Percentiles rank a stretch among this genome's conserved stretches.
Evolutionary conservation across 2,888 invertebrate genomes (phyloP).

Genomic region (Cryptus armator): DNA sequence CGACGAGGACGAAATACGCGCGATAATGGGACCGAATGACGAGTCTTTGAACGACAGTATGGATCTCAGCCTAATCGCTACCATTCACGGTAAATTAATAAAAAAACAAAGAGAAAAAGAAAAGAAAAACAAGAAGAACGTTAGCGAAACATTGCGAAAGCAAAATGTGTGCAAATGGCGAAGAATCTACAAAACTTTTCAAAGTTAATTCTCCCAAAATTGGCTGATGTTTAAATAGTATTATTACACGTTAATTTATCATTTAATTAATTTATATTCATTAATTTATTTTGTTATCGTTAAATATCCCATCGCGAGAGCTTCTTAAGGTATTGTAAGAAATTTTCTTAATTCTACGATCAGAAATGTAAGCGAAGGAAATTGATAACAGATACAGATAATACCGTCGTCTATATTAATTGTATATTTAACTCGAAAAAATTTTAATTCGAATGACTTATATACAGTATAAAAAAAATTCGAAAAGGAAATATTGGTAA

Average conservation of each 20-base stretch:
- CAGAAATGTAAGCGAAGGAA: too few relatives aligned
- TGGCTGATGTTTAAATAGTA: background rate
- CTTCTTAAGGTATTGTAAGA: background rate
- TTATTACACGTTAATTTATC: background rate
- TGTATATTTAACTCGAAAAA: background rate
- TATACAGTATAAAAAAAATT: background rate
- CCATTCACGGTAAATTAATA: slow-evolving; percentile 84
- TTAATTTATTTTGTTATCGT: background rate
- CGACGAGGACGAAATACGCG: slow-evolving; percentile 91
- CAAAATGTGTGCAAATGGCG: background rate
- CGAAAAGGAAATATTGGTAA: too few relatives aligned
- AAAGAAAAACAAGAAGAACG: background rate
- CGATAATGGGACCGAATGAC: slow-evolving; percentile 87
- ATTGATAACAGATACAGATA: too few relatives aligned
- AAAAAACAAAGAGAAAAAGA: background rate
- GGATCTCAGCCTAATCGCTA: slow-evolving; percentile 84
- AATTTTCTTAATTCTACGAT: too few relatives aligned
- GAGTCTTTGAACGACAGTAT: slow-evolving; percentile 83
- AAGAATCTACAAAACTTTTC: background rate
- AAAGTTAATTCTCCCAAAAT: background rate
- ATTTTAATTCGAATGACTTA: background rate
- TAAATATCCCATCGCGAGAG: background rate
- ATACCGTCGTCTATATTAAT: too few relatives aligned
- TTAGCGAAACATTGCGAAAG: background rate
- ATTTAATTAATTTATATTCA: background rate